Conservation (phyloP, 2,113 vertebrate species). For the Mesocricetus auratus region DNA sequence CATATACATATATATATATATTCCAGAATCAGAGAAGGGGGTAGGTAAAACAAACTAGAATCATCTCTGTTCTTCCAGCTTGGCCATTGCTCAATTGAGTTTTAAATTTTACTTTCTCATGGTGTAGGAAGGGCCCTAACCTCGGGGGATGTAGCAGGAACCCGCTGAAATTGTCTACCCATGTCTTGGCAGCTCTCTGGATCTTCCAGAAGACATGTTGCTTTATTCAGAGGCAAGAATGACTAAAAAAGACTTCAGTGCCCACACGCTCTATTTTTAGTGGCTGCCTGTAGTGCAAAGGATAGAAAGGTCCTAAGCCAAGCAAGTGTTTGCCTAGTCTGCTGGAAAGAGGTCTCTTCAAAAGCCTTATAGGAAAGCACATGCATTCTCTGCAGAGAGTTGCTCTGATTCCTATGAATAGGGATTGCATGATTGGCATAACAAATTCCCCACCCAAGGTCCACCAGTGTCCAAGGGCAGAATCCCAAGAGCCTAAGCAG, state of each 20-base stretch:
- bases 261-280: constrained; percentile 1
- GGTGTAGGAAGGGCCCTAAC: not conserved
- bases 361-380: not conserved
- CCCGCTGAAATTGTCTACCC: not conserved
- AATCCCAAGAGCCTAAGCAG: not conserved
- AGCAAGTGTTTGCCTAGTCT: constrained; percentile 7
- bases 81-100: not conserved
- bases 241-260: not conserved
- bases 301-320: not conserved
- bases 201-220: not conserved
- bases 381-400: not conserved
- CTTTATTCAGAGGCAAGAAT: not conserved
- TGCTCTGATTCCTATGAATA: not conserved
- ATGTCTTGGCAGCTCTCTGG: not conserved
- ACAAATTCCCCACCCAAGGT: not conserved
- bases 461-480: not conserved
- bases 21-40: not conserved
- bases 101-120: constrained; percentile 10
- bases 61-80: not conserved
- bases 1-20: too few relatives aligned
- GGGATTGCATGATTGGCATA: not conserved
- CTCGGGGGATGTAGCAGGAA: not conserved
- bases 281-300: not conserved
- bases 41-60: not conserved
- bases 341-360: constrained; percentile 8